A percentile compares a stretch with the other conserved stretches of the same genome.
Evolutionary conservation across 64 coral and sea anemone species (phyloP).

Genomic region (Anthopleura sola): DNA sequence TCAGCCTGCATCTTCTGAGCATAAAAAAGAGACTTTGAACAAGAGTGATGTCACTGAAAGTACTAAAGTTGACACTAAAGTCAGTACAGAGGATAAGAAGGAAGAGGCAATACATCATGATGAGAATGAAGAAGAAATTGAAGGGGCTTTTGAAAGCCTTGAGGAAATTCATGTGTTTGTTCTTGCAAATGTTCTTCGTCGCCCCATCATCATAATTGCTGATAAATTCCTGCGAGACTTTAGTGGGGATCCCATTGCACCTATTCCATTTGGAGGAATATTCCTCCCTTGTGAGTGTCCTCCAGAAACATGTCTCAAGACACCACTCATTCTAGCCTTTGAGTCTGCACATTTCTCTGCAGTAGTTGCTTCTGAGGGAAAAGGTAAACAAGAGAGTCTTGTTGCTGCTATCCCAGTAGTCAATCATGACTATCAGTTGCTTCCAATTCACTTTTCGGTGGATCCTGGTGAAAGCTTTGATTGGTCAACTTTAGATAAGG

Average conservation of each 20-base stretch:
- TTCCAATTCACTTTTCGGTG: conserved; percentile 74
- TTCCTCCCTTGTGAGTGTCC: conserved; percentile 86
- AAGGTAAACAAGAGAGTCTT: conserved; percentile 17
- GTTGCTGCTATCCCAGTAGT: conserved; percentile 76
- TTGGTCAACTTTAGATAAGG: conserved; percentile 60
- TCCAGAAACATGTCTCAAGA: conserved; percentile 57
- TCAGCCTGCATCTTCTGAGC: background rate
- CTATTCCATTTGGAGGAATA: conserved; percentile 96
- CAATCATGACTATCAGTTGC: conserved; percentile 55
- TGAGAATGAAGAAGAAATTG: conserved; percentile 26
- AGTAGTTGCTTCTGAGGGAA: conserved; percentile 66
- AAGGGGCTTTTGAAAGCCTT: conserved; percentile 91
- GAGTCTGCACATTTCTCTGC: conserved; percentile 92
- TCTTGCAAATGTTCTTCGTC: conserved; percentile 84
- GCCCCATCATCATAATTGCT: conserved; percentile 86
- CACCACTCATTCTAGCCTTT: conserved; percentile 77
- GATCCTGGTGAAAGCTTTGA: conserved; percentile 70
- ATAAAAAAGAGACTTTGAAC: background rate
- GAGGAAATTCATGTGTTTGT: conserved; percentile 99
- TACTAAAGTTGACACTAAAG: background rate
- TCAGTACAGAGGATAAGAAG: background rate
- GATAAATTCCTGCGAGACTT: conserved; percentile 83
- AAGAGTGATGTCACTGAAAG: background rate
- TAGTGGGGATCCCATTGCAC: conserved; percentile 84
- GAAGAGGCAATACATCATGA: background rate